Evolutionary conservation across 2,113 vertebrate genomes (phyloP), one percentile per base, ranked within the genome.

Genomic region (Isichthys henryi): DNA sequence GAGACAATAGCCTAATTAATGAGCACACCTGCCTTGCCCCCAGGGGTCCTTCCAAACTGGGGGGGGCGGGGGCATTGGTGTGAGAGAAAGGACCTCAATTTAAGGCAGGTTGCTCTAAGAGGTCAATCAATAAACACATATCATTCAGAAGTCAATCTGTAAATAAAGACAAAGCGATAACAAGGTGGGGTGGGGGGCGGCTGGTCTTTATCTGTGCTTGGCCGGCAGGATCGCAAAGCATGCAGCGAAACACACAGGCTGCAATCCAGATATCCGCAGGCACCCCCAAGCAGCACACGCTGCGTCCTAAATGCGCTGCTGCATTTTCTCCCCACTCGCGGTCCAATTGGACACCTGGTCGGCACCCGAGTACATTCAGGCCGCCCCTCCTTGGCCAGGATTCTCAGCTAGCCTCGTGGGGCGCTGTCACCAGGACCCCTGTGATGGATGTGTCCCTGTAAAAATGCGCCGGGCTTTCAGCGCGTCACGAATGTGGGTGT

Each of bases 1-100:
- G 50, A 45, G 43, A n/a, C 52, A 58, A 89, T 50, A 91, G 85
- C 0, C 46, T 56, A 43, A 85, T 87, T 91, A 91, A 89, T 88
- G 83, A 88, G 70, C n/a, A 6, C 86, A 82, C 88, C 88, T 84
- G 45, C 88, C 90, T 17, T 49, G 31, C 88, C 86, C 43, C 48
- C 7, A 56, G 88, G 90, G 82, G 39, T 45, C 21, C 82, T 31
- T 84, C 45, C 53, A 39, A 86, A 89, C 88, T 66, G 82, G 21
- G 15, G 19, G 53, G 49, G 35, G 31, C 1, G 13, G 58, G 27
- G 3, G 45, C 43, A 27, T 39, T n/a, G 43, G 31, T 3, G 52
- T 1, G 39, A 39, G 39, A 23, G 9, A 84, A 52, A 87, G 48
- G 85, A 87, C 50, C 85, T 53, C 49, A 27, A 50, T 86, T 50